A percentile compares a stretch with the other conserved stretches of the same genome.
Evolutionary conservation across 2,797 vertebrate species (phyloP).

Genomic region (Tamandua tetradactyla): DNA sequence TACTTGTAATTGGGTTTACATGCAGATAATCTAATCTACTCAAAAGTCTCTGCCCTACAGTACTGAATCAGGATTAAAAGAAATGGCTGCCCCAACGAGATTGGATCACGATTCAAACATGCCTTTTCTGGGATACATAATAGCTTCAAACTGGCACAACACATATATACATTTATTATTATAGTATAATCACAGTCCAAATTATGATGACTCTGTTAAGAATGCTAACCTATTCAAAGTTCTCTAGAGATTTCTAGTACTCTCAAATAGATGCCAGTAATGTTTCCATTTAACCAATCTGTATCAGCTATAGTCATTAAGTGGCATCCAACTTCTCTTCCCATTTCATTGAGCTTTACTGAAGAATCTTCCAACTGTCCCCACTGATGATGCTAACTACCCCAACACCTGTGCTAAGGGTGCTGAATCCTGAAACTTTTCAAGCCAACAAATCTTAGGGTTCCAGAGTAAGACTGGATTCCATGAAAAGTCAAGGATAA

Average conservation of each 20-base stretch:
- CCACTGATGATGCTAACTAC: neutral
- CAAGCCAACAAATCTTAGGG: neutral
- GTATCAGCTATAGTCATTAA: neutral
- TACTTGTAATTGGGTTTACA: too few relatives aligned
- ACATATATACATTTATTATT: neutral
- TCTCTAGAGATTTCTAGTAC: constrained; percentile 5
- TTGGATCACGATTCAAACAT: too few relatives aligned
- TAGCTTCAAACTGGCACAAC: too few relatives aligned
- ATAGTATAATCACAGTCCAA: neutral
- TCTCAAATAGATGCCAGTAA: neutral
- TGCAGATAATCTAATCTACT: too few relatives aligned
- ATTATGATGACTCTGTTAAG: neutral
- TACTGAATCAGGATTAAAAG: too few relatives aligned
- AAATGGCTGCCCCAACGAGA: too few relatives aligned
- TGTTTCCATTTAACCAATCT: neutral
- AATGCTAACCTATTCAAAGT: neutral
- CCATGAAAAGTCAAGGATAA: neutral
- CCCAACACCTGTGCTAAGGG: neutral
- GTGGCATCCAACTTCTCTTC: neutral
- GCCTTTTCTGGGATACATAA: too few relatives aligned
- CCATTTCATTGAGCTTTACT: neutral
- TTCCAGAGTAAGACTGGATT: neutral
- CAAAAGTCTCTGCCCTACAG: too few relatives aligned
- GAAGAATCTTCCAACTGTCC: neutral
- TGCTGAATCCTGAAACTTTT: neutral